These are phyloP conservation scores for Philotrypesis tridentata DNA, from an alignment of 1,140 invertebrate species.

Conservation along the genomic window DNA sequence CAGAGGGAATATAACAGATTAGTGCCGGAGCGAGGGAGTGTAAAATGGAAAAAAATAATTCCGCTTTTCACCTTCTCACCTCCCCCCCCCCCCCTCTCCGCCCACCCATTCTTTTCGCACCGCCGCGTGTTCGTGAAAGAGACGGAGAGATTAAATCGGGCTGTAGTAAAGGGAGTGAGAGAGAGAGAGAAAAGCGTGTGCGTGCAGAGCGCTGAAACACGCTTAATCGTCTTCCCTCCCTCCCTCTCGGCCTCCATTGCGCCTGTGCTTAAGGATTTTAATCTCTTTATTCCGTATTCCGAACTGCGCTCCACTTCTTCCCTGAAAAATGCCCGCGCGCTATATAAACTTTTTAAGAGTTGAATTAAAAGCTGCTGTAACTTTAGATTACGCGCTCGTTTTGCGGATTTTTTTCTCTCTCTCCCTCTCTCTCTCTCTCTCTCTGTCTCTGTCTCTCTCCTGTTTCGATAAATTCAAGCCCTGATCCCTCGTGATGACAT, in stretches of 20 bases:
- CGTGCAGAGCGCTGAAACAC: background rate
- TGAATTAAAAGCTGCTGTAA: background rate
- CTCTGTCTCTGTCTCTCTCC: no score
- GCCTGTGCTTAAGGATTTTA: background rate
- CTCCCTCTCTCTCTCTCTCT: no score
- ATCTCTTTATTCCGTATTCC: background rate
- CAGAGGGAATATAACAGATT: no score
- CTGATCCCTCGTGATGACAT: no score
- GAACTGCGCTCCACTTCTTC: background rate
- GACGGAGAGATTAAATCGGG: background rate
- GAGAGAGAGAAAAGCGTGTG: background rate
- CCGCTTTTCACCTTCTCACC: no score
- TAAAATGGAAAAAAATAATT: background rate
- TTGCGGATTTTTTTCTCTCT: background rate
- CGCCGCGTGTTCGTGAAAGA: no score
- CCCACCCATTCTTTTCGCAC: background rate
- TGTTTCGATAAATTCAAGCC: no score
- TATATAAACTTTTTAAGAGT: background rate
- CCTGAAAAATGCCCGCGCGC: background rate
- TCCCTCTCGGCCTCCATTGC: no score
- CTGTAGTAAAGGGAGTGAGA: no score
- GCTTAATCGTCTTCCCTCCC: background rate
- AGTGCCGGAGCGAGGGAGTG: no score
- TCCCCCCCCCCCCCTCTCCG: no score
- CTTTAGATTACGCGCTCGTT: background rate